Evolutionary conservation across 37 sponge, comb jelly and placozoan species (phyloP), one percentile per base, ranked within the genome.

Genomic region (Cliona cf. orientalis): DNA sequence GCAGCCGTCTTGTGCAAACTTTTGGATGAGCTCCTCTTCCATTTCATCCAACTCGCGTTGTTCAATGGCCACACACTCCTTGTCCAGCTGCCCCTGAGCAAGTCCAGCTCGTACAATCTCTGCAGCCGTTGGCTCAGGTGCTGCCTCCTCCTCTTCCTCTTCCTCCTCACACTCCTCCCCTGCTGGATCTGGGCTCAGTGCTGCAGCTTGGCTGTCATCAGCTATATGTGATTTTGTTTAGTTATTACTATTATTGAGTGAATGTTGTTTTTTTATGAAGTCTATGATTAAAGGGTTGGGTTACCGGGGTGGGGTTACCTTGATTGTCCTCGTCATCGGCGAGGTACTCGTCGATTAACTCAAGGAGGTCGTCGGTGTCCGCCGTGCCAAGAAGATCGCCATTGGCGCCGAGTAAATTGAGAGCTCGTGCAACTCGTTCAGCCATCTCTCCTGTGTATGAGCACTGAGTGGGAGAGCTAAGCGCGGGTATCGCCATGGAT

Each of bases 271-370:
- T 11, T 49, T 49, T 19, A 19, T 49, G 55, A 19, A 49, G 14
- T 49, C 55, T 49, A 49, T 17, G 55, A 49, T 49, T 49, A 49
- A 49, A 49, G 55, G 55, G n/a, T n/a, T n/a, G n/a, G n/a, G n/a
- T n/a, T n/a, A n/a, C n/a, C n/a, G n/a, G 55, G 55, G 55, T 49
- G 55, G 55, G 55, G 55, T 17, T 49, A 49, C 55, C 55, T 49
- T 49, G 55, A 49, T 49, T 49, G 55, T 49, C 55, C 11, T 49
- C 55, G 14, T 11, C 14, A 11, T 49, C 55, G 55, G 11, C 55
- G 55, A 49, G 17, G 55, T 19, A 49, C 55, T 49, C 55, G 55
- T 49, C 55, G 55, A 49, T 49, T 11, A 49, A 17, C 11, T 49
- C 55, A 17, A 49, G 55, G 55, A 49, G 55, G 17, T 11, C 55